These are phyloP conservation scores for Pempheris klunzingeri DNA, from an alignment of 2,797 vertebrate species.

Conservation along the genomic window DNA sequence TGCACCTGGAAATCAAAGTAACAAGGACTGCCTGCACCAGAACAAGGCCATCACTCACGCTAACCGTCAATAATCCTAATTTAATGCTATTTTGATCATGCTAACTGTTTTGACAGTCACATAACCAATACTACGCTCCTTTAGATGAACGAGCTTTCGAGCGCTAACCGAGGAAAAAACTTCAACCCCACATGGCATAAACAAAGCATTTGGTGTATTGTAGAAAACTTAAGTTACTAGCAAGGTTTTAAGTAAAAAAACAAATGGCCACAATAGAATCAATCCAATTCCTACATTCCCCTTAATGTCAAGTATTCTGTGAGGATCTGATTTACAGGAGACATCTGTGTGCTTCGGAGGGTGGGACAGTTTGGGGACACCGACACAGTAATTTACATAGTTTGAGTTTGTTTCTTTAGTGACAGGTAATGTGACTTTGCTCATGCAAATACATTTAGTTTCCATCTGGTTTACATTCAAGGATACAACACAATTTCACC, in stretches of 20 bases:
- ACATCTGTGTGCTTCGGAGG: slow-evolving; percentile 24
- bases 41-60: background rate
- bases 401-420: slow-evolving; percentile 14
- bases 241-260: slow-evolving; percentile 2
- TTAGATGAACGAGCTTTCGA: background rate
- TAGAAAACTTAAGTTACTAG: background rate
- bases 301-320: background rate
- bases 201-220: background rate
- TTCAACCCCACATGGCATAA: background rate
- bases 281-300: background rate
- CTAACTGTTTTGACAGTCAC: background rate
- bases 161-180: background rate
- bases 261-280: slow-evolving; percentile 5
- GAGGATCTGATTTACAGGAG: slow-evolving; percentile 31
- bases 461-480: slow-evolving; percentile 61
- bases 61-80: background rate
- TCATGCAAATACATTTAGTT: slow-evolving; percentile 63
- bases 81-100: background rate
- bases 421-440: slow-evolving; percentile 44
- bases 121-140: background rate
- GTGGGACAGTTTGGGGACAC: slow-evolving; percentile 16
- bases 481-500: slow-evolving; percentile 28
- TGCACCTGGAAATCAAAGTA: background rate
- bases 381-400: slow-evolving; percentile 19
- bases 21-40: too few species aligned